Evolutionary conservation across 2,888 invertebrate genomes (phyloP).

Genomic region (Lutraria lutraria): DNA sequence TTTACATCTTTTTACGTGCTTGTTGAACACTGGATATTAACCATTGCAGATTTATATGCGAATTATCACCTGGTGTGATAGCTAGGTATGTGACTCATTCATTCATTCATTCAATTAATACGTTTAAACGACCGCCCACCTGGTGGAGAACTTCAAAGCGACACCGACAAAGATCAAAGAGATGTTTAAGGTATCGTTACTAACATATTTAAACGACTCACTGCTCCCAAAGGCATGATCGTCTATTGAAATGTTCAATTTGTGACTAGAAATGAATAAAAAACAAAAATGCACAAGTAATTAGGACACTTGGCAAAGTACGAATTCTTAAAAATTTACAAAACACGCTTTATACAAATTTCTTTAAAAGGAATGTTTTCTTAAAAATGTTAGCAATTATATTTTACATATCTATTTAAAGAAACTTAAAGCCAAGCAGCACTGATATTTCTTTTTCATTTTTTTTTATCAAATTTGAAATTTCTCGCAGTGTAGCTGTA

Average conservation of each 20-base stretch:
- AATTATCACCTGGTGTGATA: slow-evolving; percentile 44
- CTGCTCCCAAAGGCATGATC: slow-evolving; percentile 47
- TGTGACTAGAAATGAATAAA: slow-evolving; percentile 33
- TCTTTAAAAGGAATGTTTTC: background rate
- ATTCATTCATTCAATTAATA: slow-evolving; percentile 39
- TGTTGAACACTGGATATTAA: too few relatives aligned
- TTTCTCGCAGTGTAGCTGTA: background rate
- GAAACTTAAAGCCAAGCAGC: background rate
- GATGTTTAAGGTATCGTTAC: slow-evolving; percentile 52
- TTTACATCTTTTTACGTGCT: too few relatives aligned
- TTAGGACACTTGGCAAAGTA: background rate
- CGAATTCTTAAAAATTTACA: background rate
- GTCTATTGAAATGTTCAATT: slow-evolving; percentile 53
- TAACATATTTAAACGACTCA: slow-evolving; percentile 60
- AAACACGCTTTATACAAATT: background rate
- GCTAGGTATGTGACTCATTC: slow-evolving; percentile 50
- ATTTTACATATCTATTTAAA: background rate
- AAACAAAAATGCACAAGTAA: background rate
- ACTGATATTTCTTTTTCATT: background rate
- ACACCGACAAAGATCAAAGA: slow-evolving; percentile 55
- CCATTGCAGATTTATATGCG: background rate
- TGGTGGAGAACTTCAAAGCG: slow-evolving; percentile 58
- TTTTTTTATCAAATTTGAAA: background rate
- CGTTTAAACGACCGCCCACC: slow-evolving; percentile 58
- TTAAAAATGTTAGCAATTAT: background rate